These are phyloP conservation scores for Irena cyanogastra DNA, from an alignment of 2,113 vertebrate genomes.

Conservation along the genomic window DNA sequence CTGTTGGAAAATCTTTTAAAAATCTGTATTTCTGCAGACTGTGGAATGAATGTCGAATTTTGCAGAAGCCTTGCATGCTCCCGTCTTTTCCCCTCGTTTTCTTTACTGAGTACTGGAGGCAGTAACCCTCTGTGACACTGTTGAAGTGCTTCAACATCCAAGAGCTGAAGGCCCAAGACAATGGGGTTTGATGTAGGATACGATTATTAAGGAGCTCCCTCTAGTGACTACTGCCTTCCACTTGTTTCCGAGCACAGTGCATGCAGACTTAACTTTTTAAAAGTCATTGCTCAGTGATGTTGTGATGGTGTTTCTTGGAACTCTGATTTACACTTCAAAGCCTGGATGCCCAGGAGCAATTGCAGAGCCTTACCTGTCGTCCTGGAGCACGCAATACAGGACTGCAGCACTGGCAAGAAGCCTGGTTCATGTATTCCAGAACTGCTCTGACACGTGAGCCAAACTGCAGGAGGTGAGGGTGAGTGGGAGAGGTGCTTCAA, in stretches of 20 bases:
- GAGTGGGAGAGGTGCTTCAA: neutral
- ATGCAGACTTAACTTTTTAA: neutral
- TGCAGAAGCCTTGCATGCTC: neutral
- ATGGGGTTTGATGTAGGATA: neutral
- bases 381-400: neutral
- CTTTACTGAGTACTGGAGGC: neutral
- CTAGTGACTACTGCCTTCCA: neutral
- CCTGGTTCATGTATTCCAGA: neutral
- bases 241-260: neutral
- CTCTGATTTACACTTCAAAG: neutral
- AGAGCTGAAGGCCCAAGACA: neutral
- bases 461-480: neutral
- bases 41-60: neutral
- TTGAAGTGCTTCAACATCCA: neutral
- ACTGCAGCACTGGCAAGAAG: rapidly evolving
- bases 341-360: neutral
- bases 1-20: neutral
- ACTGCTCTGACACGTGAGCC: rapidly evolving
- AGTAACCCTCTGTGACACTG: rapidly evolving
- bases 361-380: neutral
- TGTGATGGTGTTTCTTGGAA: neutral
- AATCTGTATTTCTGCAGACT: neutral
- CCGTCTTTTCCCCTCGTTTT: neutral
- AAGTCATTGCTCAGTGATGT: neutral
- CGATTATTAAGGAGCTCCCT: neutral